phyloP scores from a whole-genome alignment of 2,797 vertebrate species.

The Pampus argenteus region DNA sequence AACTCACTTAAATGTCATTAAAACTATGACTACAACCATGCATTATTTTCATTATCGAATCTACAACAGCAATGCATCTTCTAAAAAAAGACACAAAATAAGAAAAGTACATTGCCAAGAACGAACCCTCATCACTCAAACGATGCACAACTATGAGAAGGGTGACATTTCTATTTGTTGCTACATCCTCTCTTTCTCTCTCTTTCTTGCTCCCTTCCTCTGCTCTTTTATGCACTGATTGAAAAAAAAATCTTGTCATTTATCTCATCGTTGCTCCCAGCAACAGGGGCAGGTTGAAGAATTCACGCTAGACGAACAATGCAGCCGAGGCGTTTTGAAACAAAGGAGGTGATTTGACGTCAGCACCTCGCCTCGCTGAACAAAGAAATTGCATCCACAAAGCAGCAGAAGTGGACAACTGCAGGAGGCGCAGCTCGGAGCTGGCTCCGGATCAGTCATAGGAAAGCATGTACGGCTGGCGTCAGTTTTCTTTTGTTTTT shows the following conservation, averaged over 20 bases:
- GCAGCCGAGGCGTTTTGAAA: slow-evolving; percentile 68
- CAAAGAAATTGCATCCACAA: slow-evolving; percentile 74
- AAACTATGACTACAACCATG: neutral
- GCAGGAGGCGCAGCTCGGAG: slow-evolving; percentile 45
- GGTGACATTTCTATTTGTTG: slow-evolving; percentile 47
- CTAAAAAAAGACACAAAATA: too few species aligned
- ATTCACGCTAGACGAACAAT: slow-evolving; percentile 64
- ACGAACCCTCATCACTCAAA: too few species aligned
- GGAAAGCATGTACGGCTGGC: slow-evolving; percentile 24
- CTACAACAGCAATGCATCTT: neutral
- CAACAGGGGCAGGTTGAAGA: slow-evolving; percentile 73
- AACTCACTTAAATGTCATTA: neutral
- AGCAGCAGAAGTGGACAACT: slow-evolving; percentile 66
- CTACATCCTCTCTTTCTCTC: slow-evolving; percentile 21
- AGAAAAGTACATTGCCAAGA: too few species aligned
- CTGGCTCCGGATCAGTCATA: slow-evolving; percentile 23
- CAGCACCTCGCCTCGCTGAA: slow-evolving; percentile 69
- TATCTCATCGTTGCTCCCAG: slow-evolving; percentile 78
- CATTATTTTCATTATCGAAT: neutral
- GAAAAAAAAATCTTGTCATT: slow-evolving; percentile 68
- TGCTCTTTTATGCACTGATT: slow-evolving; percentile 53
- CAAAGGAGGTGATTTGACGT: slow-evolving; percentile 79
- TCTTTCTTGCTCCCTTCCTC: slow-evolving; percentile 12
- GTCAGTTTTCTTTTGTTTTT: slow-evolving; percentile 30
- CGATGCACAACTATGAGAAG: neutral